Evolutionary conservation across 2,797 vertebrate species (phyloP).

Genomic region (Astyanax mexicanus): DNA sequence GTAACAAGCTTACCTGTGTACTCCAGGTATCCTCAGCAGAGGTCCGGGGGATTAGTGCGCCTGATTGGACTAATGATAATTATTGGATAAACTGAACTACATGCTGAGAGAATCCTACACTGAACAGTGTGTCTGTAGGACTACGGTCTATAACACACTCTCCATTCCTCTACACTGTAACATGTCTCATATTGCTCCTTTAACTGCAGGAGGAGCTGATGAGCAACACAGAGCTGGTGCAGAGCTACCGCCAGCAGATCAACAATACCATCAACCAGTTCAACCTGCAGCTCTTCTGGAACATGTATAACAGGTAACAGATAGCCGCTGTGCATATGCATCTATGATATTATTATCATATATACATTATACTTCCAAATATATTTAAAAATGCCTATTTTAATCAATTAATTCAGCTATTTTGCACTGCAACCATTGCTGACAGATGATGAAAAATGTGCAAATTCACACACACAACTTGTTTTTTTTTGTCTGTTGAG

Average conservation of each 20-base stretch:
- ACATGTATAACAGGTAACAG: constrained; percentile 94
- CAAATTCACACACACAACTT: too few relatives aligned
- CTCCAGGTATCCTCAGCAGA: too few relatives aligned
- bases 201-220: constrained; percentile 88
- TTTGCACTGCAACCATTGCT: too few relatives aligned
- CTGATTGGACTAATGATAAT: background rate
- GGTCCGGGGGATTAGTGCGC: background rate
- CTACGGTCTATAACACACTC: too few relatives aligned
- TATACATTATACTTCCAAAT: too few relatives aligned
- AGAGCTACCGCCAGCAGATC: constrained; percentile 97
- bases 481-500: too few relatives aligned
- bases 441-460: too few relatives aligned
- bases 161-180: background rate
- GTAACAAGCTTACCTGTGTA: too few relatives aligned
- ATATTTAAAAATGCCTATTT: too few relatives aligned
- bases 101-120: background rate
- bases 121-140: background rate
- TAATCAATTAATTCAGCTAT: too few relatives aligned
- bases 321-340: background rate
- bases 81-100: background rate
- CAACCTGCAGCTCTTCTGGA: constrained; percentile 99
- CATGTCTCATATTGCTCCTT: background rate
- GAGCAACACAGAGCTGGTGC: constrained; percentile 93
- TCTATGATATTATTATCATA: too few relatives aligned
- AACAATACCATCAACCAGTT: constrained; percentile 91